These are phyloP conservation scores for Apoda limacodes DNA, from an alignment of 2,888 invertebrate species.

Conservation along the genomic window DNA sequence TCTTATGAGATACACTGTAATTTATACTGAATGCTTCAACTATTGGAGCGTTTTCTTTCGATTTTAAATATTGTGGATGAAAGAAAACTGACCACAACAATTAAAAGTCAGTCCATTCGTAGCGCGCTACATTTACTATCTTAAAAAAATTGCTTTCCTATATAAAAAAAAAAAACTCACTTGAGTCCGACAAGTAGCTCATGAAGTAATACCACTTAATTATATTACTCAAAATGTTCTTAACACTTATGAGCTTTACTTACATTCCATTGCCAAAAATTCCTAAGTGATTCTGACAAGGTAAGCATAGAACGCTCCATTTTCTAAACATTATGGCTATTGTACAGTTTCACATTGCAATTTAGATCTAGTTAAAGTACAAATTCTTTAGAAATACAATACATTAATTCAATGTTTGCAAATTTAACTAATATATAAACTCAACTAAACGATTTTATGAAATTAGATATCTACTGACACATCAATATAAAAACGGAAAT, in stretches of 20 bases:
- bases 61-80: constrained; percentile 66
- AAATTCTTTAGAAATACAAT: constrained; percentile 65
- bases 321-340: constrained; percentile 63
- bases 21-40: constrained; percentile 61
- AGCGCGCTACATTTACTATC: constrained; percentile 64
- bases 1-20: constrained; percentile 69
- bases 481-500: constrained; percentile 52
- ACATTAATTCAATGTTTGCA: constrained; percentile 59
- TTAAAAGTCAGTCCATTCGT: constrained; percentile 57
- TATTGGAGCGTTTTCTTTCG: constrained; percentile 56
- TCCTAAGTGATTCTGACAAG: constrained; percentile 48
- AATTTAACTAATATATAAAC: constrained; percentile 64
- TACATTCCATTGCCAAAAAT: constrained; percentile 58
- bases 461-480: constrained; percentile 58
- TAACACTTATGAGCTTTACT: constrained; percentile 62
- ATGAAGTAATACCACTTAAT: constrained; percentile 60
- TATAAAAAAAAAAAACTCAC: constrained; percentile 64
- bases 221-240: constrained; percentile 64
- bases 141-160: constrained; percentile 52
- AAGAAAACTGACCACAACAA: constrained; percentile 64
- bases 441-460: constrained; percentile 55
- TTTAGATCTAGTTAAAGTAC: constrained; percentile 70
- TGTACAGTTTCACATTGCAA: constrained; percentile 64
- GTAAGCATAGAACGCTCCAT: constrained; percentile 62
- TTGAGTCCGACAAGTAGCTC: constrained; percentile 60